Base-by-base conservation (phyloP, 2,888 invertebrate species). In the Heliconius ismenius region DNA sequence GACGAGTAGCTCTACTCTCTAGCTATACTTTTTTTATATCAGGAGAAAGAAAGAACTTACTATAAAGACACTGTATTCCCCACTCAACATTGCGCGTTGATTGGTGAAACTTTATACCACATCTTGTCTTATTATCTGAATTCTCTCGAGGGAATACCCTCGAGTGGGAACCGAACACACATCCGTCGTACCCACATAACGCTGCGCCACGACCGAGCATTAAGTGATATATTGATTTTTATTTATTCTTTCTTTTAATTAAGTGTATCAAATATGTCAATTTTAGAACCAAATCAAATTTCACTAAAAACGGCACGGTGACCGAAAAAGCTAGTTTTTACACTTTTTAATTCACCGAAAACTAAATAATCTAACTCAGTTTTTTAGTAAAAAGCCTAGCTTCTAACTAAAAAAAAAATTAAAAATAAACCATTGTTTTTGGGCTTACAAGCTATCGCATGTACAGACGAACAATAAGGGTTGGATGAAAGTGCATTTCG, bases 401-500 rank as follows among this genome's bases (percentile, higher is more conserved):
- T 54, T 28, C 28, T 32, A 36, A 63, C 60, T 3, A 6, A 49
- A 18, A 70, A 32, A 21, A 73, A 28, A 28, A 43, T 62, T n/a
- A 39, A 73, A 39, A 63, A 73, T 63, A 43, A 62, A 39, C 21
- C 63, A 63, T 62, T 73, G 62, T 73, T 73, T 63, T 63, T 63
- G 26, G 43, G 62, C 63, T 60, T 11, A 73, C 39, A 65, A 72
- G 70, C 77, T 64, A 74, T 62, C 63, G 49, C 63, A 39, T 72
- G 54, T 69, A 75, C 62, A 63, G 69, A 63, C 75, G 36, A 70
- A 75, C 74, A 74, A 77, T 70, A 72, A 60, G 74, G 69, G 54
- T 74, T 62, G 65, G 65, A 67, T 69, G 65, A 65, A 72, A 78
- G 76, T 68, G 74, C 76, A 73, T 80, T 79, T 79, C 77, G 63